phyloP scores from a whole-genome alignment of 2,113 vertebrate species.

The Clarias batrachus region DNA sequence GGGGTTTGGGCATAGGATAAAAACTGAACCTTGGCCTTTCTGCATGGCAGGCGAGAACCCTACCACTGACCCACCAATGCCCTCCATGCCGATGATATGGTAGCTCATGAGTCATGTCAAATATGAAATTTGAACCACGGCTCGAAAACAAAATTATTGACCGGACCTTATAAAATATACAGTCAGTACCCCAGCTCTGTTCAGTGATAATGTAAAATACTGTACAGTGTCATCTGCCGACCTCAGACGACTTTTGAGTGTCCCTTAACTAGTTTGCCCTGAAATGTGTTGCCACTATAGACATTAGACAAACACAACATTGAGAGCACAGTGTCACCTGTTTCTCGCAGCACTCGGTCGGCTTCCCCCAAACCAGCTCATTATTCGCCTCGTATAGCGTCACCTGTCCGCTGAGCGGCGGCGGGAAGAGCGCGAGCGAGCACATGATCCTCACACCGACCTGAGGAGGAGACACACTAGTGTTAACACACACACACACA shows the following conservation, averaged over 20 bases:
- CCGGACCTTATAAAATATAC: too few species aligned
- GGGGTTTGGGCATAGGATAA: too few species aligned
- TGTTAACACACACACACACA: background rate
- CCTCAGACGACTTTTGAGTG: background rate
- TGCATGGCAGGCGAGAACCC: too few species aligned
- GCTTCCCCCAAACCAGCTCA: constrained; percentile 75
- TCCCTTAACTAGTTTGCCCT: background rate
- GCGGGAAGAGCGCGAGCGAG: constrained; percentile 80
- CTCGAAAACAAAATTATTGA: too few species aligned
- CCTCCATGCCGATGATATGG: too few species aligned
- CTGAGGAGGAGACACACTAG: background rate
- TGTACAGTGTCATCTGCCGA: background rate
- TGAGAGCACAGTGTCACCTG: constrained; percentile 65
- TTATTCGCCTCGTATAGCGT: constrained; percentile 88
- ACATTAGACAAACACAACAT: too few species aligned
- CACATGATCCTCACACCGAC: constrained; percentile 71
- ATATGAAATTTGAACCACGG: too few species aligned
- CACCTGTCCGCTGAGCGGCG: constrained; percentile 74
- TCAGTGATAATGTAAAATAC: background rate
- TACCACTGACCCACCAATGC: too few species aligned
- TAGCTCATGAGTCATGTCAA: too few species aligned
- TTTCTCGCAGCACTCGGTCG: constrained; percentile 67
- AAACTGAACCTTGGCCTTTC: too few species aligned
- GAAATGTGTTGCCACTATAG: background rate
- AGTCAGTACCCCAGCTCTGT: too few species aligned